Percentiles rank a stretch among this genome's conserved stretches.
phyloP scores from a whole-genome alignment of 2,113 vertebrate genomes.

The Galeopterus variegatus region DNA sequence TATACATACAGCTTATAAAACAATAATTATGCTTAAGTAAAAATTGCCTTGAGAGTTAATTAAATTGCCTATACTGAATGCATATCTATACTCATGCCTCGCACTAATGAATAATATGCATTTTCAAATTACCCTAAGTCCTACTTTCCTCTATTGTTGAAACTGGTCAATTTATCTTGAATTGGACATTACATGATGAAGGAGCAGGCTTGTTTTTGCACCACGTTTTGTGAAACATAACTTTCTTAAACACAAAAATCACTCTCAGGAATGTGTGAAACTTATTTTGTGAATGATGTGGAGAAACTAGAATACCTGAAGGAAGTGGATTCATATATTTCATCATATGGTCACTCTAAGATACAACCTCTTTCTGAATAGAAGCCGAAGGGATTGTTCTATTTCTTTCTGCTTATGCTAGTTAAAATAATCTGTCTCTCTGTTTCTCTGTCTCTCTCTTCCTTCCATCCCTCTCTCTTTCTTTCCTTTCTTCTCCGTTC shows the following conservation, averaged over 20 bases:
- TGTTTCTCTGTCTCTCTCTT: neutral
- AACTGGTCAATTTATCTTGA: neutral
- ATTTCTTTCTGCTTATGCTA: neutral
- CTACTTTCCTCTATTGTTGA: neutral
- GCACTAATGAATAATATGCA: neutral
- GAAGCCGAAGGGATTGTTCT: neutral
- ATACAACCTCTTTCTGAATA: neutral
- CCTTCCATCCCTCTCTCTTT: neutral
- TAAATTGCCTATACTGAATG: neutral
- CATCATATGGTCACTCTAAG: neutral
- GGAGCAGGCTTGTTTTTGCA: neutral
- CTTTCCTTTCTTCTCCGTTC: neutral
- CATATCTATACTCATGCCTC: neutral
- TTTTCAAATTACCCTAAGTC: neutral
- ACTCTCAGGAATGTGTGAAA: neutral
- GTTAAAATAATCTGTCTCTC: neutral
- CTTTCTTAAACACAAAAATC: neutral
- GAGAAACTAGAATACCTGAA: neutral
- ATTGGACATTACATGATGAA: neutral
- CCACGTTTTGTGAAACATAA: neutral
- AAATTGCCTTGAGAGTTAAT: neutral
- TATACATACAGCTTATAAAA: neutral
- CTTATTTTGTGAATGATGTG: neutral
- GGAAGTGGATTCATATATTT: neutral
- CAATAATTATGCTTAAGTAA: neutral